A percentile compares a stretch with the other conserved stretches of the same genome.
Evolutionary conservation across 1,140 invertebrate species (phyloP).

Genomic region (Antheraea mylitta): DNA sequence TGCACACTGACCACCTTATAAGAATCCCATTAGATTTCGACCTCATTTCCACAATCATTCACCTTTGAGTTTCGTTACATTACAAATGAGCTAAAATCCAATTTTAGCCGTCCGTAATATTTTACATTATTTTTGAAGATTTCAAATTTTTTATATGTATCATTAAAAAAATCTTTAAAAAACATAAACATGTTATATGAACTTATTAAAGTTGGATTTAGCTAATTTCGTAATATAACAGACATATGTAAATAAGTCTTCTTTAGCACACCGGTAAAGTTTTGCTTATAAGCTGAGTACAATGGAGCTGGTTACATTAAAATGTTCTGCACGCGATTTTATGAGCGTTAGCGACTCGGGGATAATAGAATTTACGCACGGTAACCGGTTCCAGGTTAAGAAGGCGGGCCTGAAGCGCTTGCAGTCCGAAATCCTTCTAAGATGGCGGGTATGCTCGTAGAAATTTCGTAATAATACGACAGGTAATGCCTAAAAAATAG

Average conservation of each 20-base stretch:
- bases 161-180: too few relatives aligned
- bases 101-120: too few relatives aligned
- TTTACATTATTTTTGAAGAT: too few relatives aligned
- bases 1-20: constrained; percentile 16
- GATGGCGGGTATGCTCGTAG: constrained; percentile 59
- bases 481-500: constrained; percentile 79
- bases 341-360: not conserved
- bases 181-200: too few relatives aligned
- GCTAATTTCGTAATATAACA: too few relatives aligned
- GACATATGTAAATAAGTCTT: too few relatives aligned
- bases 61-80: too few relatives aligned
- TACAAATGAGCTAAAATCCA: too few relatives aligned
- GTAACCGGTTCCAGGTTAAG: constrained; percentile 39
- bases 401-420: constrained; percentile 39
- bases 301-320: not conserved
- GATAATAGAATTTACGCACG: constrained; percentile 31
- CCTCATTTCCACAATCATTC: not conserved
- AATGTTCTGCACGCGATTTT: constrained; percentile 8
- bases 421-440: constrained; percentile 59
- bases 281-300: too few relatives aligned
- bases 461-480: constrained; percentile 75
- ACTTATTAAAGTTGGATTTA: too few relatives aligned
- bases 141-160: too few relatives aligned
- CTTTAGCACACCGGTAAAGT: not conserved
- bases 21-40: constrained; percentile 40